phyloP scores from a whole-genome alignment of 2,888 invertebrate genomes.

The Dynastes hyllus region DNA sequence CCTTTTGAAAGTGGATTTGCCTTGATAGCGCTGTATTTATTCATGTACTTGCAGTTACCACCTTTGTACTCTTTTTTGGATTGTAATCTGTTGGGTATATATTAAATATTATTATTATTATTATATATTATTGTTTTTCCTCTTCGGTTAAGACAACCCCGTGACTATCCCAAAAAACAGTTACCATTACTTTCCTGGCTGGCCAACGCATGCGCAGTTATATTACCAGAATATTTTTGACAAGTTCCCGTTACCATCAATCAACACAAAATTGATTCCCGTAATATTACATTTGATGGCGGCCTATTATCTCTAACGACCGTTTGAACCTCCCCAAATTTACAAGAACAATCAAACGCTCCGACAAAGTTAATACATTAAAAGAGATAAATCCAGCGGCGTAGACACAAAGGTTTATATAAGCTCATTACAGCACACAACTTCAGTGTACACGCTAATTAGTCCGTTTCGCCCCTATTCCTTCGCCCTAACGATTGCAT shows the following conservation, averaged over 20 bases:
- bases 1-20: no score
- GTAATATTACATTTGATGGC: neutral
- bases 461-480: conserved; percentile 28
- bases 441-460: conserved; percentile 31
- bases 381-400: conserved; percentile 25
- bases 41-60: no score
- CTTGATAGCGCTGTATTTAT: no score
- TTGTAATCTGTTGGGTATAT: no score
- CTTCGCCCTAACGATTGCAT: conserved; percentile 24
- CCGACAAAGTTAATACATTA: conserved; percentile 27
- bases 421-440: conserved; percentile 34
- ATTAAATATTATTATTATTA: no score
- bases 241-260: neutral
- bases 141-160: no score
- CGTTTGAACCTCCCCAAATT: conserved; percentile 11
- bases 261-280: neutral
- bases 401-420: conserved; percentile 39
- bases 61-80: no score
- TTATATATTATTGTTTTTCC: no score
- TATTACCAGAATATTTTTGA: no score
- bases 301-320: conserved; percentile 26
- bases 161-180: no score
- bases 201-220: no score
- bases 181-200: no score
- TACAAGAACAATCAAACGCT: conserved; percentile 30